Evolutionary conservation across 2,888 invertebrate species (phyloP).

Genomic region (Augiades crinisus): DNA sequence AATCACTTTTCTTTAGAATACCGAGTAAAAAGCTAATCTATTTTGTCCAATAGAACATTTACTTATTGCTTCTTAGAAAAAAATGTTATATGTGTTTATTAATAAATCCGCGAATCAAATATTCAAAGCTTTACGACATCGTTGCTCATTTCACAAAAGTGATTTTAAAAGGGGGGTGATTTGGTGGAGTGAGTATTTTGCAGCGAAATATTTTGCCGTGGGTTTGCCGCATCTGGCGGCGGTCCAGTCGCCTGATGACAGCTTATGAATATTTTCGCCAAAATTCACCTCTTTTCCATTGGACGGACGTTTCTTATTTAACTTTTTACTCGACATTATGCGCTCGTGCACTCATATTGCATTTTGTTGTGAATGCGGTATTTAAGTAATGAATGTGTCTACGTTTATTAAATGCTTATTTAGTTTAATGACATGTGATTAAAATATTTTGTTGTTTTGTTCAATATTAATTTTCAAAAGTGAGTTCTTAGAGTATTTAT

Average conservation of each 20-base stretch:
- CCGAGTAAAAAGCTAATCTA: too few species aligned
- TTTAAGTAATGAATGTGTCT: constrained; percentile 28
- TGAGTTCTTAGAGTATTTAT: too few species aligned
- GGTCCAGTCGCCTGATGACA: constrained; percentile 79
- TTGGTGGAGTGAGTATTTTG: constrained; percentile 74
- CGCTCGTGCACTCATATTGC: constrained; percentile 28
- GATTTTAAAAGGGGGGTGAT: constrained; percentile 75
- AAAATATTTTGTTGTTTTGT: too few species aligned
- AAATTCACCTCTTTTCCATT: constrained; percentile 65
- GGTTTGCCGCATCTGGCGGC: constrained; percentile 74
- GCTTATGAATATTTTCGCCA: constrained; percentile 81
- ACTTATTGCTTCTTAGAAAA: too few species aligned
- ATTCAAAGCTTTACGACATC: constrained; percentile 43
- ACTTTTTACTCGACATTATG: constrained; percentile 56
- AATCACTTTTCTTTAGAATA: constrained; percentile 5
- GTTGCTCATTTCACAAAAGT: constrained; percentile 65
- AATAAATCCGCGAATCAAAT: constrained; percentile 14
- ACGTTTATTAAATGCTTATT: constrained; percentile 7
- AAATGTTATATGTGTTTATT: too few species aligned
- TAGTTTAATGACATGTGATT: not conserved
- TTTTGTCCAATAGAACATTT: too few species aligned
- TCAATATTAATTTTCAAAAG: too few species aligned
- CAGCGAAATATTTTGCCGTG: constrained; percentile 75
- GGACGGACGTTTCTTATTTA: constrained; percentile 59
- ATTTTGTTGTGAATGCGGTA: constrained; percentile 24